A percentile compares a stretch with the other conserved stretches of the same genome.
These are phyloP conservation scores for Scopus umbretta DNA, from an alignment of 2,113 vertebrate species.

Conservation along the genomic window DNA sequence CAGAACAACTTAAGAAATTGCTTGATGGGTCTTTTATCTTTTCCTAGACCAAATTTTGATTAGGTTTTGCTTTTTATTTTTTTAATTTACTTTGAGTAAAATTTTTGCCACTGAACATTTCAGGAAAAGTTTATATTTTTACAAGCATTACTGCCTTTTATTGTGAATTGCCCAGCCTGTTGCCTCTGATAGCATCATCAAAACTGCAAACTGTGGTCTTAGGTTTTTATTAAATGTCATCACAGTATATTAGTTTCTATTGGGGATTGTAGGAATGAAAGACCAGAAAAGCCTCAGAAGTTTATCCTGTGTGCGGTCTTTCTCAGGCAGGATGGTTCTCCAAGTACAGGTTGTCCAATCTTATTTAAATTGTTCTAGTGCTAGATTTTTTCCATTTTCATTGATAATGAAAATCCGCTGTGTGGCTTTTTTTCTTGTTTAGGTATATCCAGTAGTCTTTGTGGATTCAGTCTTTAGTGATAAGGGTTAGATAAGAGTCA, in stretches of 20 bases:
- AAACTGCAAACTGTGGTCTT: not conserved
- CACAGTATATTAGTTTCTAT: not conserved
- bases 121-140: not conserved
- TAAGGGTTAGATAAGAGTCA: not conserved
- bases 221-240: not conserved
- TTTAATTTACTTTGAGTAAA: not conserved
- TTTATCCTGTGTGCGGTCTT: not conserved
- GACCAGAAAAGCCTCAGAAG: not conserved
- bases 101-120: not conserved
- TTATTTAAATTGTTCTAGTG: not conserved
- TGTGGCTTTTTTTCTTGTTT: not conserved
- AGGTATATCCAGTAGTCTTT: not conserved
- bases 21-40: not conserved
- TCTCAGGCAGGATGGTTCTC: not conserved
- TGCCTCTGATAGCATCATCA: not conserved
- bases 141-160: not conserved
- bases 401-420: not conserved
- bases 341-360: not conserved
- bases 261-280: not conserved
- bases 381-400: not conserved
- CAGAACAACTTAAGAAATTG: not conserved
- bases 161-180: not conserved
- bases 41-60: not conserved
- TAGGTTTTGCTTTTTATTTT: not conserved
- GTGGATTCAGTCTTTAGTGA: not conserved